Percentiles rank a stretch among this genome's conserved stretches.
These are phyloP conservation scores for Aldabrachelys gigantea DNA, from an alignment of 2,113 vertebrate genomes.

Conservation along the genomic window DNA sequence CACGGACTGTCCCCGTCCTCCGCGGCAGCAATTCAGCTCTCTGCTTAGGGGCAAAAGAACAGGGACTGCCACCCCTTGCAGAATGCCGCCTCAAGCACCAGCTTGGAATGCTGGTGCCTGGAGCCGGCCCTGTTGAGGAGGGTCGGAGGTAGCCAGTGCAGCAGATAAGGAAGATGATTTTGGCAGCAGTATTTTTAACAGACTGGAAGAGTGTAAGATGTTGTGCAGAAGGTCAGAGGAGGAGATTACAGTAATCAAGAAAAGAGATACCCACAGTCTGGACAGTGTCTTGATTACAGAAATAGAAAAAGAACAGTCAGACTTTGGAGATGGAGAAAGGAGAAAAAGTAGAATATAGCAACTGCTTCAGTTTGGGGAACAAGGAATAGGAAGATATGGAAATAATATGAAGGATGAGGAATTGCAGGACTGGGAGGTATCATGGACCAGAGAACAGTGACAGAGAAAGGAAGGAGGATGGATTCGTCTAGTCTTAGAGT, in stretches of 20 bases:
- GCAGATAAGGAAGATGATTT: background rate
- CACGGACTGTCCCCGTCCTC: too few species aligned
- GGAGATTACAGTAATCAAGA: background rate
- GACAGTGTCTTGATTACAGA: background rate
- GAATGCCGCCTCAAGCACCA: too few species aligned
- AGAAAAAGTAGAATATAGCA: background rate
- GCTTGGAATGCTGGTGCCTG: too few species aligned
- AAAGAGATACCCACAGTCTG: background rate
- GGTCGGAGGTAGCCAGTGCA: background rate
- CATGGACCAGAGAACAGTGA: background rate
- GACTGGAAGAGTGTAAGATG: background rate
- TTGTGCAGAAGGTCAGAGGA: background rate
- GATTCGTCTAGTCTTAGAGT: background rate
- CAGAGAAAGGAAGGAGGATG: background rate
- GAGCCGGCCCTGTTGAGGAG: background rate
- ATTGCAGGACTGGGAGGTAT: background rate
- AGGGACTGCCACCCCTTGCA: too few species aligned
- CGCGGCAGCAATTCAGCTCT: too few species aligned
- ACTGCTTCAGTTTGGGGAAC: background rate
- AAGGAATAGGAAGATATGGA: constrained; percentile 12
- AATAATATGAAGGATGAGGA: background rate
- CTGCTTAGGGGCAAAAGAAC: too few species aligned
- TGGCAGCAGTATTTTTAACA: background rate
- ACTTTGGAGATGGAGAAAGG: background rate
- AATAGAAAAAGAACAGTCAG: constrained; percentile 10